Evolutionary conservation across 2,888 invertebrate genomes (phyloP).

Genomic region (Drosophila anomalata): DNA sequence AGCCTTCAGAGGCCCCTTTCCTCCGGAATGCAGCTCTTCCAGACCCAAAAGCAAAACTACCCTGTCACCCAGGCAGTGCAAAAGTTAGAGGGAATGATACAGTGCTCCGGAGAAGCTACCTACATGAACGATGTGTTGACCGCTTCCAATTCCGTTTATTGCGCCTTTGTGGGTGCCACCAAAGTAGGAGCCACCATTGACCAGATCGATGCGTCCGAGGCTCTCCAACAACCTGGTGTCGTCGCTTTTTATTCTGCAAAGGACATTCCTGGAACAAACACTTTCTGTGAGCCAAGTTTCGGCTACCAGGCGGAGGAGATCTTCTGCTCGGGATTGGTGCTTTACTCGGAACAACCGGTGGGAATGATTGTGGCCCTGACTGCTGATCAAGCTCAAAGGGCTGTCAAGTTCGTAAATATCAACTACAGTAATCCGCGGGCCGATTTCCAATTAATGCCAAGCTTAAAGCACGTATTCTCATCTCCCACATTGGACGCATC

Average conservation of each 20-base stretch:
- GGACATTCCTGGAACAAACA: conserved; percentile 86
- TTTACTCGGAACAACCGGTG: conserved; percentile 89
- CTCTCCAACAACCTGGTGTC: conserved; percentile 86
- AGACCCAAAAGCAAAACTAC: conserved; percentile 88
- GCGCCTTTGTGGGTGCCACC: conserved; percentile 86
- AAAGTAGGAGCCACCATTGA: conserved; percentile 85
- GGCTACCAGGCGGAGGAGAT: conserved; percentile 82
- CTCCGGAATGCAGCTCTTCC: conserved; percentile 88
- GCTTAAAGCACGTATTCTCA: conserved; percentile 85
- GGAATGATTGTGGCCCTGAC: conserved; percentile 89
- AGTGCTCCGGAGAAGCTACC: conserved; percentile 90
- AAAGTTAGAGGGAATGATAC: conserved; percentile 89
- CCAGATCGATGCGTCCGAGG: conserved; percentile 85
- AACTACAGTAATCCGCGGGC: conserved; percentile 82
- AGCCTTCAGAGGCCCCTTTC: conserved; percentile 87
- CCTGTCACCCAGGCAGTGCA: conserved; percentile 91
- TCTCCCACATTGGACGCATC: conserved; percentile 52
- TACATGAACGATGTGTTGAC: conserved; percentile 91
- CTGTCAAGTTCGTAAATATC: conserved; percentile 85
- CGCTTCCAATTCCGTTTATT: conserved; percentile 86
- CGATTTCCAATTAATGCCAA: conserved; percentile 75
- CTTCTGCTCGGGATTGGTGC: conserved; percentile 67
- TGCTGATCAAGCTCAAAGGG: conserved; percentile 86
- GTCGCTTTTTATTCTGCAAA: conserved; percentile 86
- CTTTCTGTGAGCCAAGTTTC: conserved; percentile 85